Conservation (phyloP, 1,140 invertebrate genomes). For the Cyphomyrmex costatus region DNA sequence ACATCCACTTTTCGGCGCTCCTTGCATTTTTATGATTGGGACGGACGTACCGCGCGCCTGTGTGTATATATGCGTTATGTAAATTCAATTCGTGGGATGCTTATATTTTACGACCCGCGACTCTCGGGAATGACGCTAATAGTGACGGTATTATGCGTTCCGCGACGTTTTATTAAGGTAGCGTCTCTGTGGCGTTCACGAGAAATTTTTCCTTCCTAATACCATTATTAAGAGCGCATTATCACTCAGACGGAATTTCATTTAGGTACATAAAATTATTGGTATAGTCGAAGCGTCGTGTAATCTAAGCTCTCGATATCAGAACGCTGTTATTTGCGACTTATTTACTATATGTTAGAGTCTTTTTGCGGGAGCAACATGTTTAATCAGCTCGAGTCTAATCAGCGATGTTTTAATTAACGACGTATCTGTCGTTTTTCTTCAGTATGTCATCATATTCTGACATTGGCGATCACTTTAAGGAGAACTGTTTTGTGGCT, state of each 20-base stretch:
- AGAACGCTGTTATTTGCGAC: not conserved
- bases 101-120: conserved; percentile 51
- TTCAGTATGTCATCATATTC: not conserved
- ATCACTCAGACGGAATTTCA: not conserved
- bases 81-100: conserved; percentile 56
- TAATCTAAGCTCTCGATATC: not conserved
- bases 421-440: not conserved
- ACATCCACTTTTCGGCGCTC: conserved; percentile 47
- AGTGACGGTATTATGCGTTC: conserved; percentile 32
- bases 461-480: not conserved
- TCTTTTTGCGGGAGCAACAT: too few species aligned
- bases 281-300: not conserved
- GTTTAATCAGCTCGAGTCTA: not conserved
- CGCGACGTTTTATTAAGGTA: conserved; percentile 30
- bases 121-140: conserved; percentile 42
- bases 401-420: conserved; percentile 7
- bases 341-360: conserved; percentile 13
- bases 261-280: conserved; percentile 15
- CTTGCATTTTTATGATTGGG: conserved; percentile 43
- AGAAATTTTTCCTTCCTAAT: conserved; percentile 3
- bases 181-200: conserved; percentile 1
- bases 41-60: not conserved
- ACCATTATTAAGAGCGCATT: conserved; percentile 13
- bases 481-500: not conserved
- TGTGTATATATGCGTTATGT: not conserved